Evolutionary conservation across 1,140 invertebrate genomes (phyloP).

Genomic region (Cotesia vestalis): DNA sequence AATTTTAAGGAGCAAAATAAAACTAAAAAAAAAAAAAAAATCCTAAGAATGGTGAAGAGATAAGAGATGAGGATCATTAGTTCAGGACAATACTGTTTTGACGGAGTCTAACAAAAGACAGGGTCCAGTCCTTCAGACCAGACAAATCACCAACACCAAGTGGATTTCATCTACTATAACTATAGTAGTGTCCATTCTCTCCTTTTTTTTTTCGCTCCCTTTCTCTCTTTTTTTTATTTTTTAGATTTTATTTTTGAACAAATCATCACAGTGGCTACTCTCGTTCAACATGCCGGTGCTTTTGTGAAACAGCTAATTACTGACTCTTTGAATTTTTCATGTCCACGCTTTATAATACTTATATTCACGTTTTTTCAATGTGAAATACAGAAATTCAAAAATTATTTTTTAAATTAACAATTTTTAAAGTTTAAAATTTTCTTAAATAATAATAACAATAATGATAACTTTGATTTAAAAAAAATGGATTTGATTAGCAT

Average conservation of each 20-base stretch:
- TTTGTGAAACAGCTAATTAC: conserved; percentile 61
- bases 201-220: too few species aligned
- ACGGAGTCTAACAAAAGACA: conserved; percentile 43
- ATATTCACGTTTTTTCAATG: too few species aligned
- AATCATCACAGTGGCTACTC: conserved; percentile 61
- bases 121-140: conserved; percentile 29
- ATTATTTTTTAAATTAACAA: too few species aligned
- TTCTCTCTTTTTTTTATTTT: too few species aligned
- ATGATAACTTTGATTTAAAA: too few species aligned
- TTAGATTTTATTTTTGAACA: conserved; percentile 45
- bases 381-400: too few species aligned
- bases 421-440: too few species aligned
- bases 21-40: too few species aligned
- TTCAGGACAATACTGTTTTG: conserved; percentile 59
- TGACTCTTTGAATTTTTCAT: conserved; percentile 59
- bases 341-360: conserved; percentile 16
- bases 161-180: conserved; percentile 40
- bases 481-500: not conserved
- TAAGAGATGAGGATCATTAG: conserved; percentile 57
- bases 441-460: not conserved
- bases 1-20: too few species aligned
- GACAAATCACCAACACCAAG: conserved; percentile 60
- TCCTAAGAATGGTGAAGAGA: conserved; percentile 1
- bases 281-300: conserved; percentile 44
- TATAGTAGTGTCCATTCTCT: conserved; percentile 24